Conservation (phyloP, 2,888 invertebrate genomes). For the Drosophila emarginata region DNA sequence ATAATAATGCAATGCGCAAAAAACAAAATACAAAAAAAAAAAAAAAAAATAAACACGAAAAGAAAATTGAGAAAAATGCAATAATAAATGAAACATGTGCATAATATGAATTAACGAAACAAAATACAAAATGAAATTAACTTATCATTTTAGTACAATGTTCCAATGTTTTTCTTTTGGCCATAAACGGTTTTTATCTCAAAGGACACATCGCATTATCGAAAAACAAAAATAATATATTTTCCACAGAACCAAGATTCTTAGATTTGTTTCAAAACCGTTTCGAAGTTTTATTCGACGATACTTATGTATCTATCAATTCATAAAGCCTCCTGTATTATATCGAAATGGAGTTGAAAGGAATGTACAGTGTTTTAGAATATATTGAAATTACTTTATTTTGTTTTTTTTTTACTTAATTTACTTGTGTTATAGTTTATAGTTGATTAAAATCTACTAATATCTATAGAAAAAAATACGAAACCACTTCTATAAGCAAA, state of each 20-base stretch:
- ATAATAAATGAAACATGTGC: constrained; percentile 75
- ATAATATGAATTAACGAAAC: constrained; percentile 70
- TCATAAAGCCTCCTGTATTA: no score
- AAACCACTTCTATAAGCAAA: not conserved
- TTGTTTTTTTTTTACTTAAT: not conserved
- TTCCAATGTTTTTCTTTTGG: not conserved
- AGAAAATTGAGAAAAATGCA: constrained; percentile 53
- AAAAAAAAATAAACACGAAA: constrained; percentile 35
- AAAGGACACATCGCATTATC: no score
- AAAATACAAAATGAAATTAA: constrained; percentile 14
- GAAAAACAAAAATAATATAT: no score
- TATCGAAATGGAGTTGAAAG: not conserved
- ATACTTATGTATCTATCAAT: no score
- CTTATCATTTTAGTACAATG: not conserved
- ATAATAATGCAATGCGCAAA: constrained; percentile 57
- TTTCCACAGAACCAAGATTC: no score
- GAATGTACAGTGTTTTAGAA: not conserved
- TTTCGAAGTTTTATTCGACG: no score
- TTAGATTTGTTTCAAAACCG: no score
- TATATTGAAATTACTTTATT: not conserved
- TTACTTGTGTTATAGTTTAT: not conserved
- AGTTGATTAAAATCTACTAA: not conserved
- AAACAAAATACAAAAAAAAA: not conserved
- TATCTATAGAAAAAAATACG: not conserved
- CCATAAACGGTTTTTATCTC: not conserved